Evolutionary conservation across 2,113 vertebrate species (phyloP).

Genomic region (Elachura formosa): DNA sequence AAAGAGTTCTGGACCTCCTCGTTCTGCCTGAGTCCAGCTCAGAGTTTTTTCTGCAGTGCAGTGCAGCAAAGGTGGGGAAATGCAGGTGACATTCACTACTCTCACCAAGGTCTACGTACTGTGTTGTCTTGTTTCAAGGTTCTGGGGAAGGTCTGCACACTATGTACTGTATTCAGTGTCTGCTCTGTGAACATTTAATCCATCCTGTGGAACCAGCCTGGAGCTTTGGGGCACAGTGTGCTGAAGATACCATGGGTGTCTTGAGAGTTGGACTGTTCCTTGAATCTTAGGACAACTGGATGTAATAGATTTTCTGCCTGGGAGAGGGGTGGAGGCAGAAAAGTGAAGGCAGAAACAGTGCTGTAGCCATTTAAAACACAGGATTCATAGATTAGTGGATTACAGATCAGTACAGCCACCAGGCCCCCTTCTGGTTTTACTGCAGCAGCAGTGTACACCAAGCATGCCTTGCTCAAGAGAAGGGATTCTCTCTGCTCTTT

Average conservation of each 20-base stretch:
- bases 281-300: background rate
- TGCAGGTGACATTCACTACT: background rate
- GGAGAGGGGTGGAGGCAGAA: background rate
- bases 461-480: background rate
- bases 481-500: background rate
- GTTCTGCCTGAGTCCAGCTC: background rate
- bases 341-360: background rate
- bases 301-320: background rate
- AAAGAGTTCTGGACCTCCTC: background rate
- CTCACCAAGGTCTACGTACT: background rate
- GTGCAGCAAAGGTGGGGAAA: background rate
- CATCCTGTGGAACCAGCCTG: background rate
- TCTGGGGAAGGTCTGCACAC: background rate
- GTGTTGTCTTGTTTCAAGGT: background rate
- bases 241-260: background rate
- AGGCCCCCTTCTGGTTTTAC: background rate
- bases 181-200: background rate
- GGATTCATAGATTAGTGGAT: background rate
- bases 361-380: background rate
- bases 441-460: background rate
- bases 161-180: background rate
- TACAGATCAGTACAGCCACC: background rate
- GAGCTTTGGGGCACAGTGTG: background rate
- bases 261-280: fast-evolving
- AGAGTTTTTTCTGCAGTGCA: background rate